These are phyloP conservation scores for Drosophila kohkoa DNA, from an alignment of 1,140 invertebrate genomes.

Conservation along the genomic window DNA sequence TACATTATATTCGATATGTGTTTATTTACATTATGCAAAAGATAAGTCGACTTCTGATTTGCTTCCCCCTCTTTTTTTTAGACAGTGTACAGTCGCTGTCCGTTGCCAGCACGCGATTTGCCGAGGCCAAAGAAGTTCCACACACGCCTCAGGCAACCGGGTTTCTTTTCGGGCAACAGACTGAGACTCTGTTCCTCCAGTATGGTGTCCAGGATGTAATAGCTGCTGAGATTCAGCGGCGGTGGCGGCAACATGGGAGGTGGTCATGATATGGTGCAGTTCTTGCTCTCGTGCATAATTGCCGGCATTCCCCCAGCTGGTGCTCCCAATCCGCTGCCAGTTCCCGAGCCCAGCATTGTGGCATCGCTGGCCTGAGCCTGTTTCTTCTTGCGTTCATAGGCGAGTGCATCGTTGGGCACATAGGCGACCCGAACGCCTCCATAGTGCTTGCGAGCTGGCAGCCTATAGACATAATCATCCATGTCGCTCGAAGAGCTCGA, in stretches of 20 bases:
- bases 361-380: slow-evolving; percentile 82
- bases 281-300: slow-evolving; percentile 76
- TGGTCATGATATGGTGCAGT: slow-evolving; percentile 84
- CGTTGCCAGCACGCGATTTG: slow-evolving; percentile 41
- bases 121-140: slow-evolving; percentile 77
- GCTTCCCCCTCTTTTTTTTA: slow-evolving; percentile 3
- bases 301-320: slow-evolving; percentile 47
- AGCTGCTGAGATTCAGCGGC: slow-evolving; percentile 77
- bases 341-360: neutral
- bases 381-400: slow-evolving; percentile 90
- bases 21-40: slow-evolving; percentile 60
- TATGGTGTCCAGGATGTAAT: slow-evolving; percentile 81
- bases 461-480: slow-evolving; percentile 92
- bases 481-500: slow-evolving; percentile 91
- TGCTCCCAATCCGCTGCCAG: slow-evolving; percentile 20
- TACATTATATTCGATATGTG: slow-evolving; percentile 68
- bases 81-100: slow-evolving; percentile 59
- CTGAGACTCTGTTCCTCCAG: slow-evolving; percentile 77
- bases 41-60: neutral
- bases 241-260: slow-evolving; percentile 80
- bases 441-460: slow-evolving; percentile 92
- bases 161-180: slow-evolving; percentile 77
- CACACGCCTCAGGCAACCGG: slow-evolving; percentile 73
- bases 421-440: slow-evolving; percentile 94
- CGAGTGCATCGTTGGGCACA: slow-evolving; percentile 94